Evolutionary conservation across 2,113 vertebrate genomes (phyloP).

Genomic region (Turnix velox): DNA sequence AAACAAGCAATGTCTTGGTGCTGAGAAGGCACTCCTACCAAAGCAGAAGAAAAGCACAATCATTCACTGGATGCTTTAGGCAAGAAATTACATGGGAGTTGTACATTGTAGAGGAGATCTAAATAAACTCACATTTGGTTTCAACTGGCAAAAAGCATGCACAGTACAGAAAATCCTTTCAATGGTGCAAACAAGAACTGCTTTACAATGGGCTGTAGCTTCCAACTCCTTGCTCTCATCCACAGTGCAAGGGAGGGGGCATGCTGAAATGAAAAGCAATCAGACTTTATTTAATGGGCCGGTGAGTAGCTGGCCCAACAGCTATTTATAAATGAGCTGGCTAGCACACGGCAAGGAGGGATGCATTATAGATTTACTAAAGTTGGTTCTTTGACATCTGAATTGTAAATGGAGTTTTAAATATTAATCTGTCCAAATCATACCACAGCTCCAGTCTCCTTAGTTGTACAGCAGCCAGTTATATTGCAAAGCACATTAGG

Average conservation of each 20-base stretch:
- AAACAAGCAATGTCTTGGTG: background rate
- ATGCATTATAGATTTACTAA: background rate
- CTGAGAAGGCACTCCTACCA: slow-evolving; percentile 18
- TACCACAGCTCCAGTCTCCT: background rate
- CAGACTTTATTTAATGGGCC: background rate
- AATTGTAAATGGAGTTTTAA: background rate
- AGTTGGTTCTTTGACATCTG: background rate
- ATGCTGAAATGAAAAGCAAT: background rate
- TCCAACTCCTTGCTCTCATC: background rate
- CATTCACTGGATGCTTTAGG: background rate
- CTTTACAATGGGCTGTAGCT: background rate
- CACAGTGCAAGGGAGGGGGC: background rate
- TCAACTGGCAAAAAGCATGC: background rate
- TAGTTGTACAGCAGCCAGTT: background rate
- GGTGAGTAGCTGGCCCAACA: background rate
- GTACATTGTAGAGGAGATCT: background rate
- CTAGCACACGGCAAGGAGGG: background rate
- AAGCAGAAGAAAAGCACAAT: background rate
- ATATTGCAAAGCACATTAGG: background rate
- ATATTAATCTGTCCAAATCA: background rate
- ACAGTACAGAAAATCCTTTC: background rate
- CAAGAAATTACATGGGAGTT: background rate
- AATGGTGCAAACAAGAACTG: background rate
- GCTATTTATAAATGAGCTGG: background rate
- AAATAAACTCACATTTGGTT: background rate